Evolutionary conservation across 2,888 invertebrate species (phyloP), one percentile per base, ranked within the genome.

Genomic region (Limnephilus auricula): DNA sequence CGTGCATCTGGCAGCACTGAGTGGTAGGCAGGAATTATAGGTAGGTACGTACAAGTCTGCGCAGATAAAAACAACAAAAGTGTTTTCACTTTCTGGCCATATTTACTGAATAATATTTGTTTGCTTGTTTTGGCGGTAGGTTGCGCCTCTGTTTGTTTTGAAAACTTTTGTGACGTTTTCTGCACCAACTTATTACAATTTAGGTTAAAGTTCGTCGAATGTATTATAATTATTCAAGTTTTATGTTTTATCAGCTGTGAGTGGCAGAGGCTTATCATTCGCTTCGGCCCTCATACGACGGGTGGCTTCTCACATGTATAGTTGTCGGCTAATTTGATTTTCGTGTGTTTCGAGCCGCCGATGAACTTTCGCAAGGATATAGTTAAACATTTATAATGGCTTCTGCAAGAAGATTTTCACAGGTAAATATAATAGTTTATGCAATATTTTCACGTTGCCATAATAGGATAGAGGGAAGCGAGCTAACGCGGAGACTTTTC

Each of bases 361-460:
- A 18, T 65, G 65, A 65, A 65, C 65, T 25, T 65, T 25, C 18
- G 65, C 9, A 65, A 82, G 82, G 82, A 34, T 10, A 31, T 18
- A 82, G 82, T 2, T n/a, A 37, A 85, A 34, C 12, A 87, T 10
- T 18, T 34, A 91, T n/a, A 45, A 91, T 91, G 89, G 89, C 89
- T 30, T 40, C 50, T 6, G 65, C 86, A 32, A 82, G 85, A 89
- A 79, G 89, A 89, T 78, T 91, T 30, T 37, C 89, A 31, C 50
- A 91, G 89, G 91, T 91, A 40, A 83, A 6, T 80, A 31, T 31
- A 31, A 18, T 80, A 12, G 80, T 80, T 80, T 80, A 32, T 31
- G 31, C 15, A 80, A 80, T 32, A 15, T 31, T 15, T 80, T 80
- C 31, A 80, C 31, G 30, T 31, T 80, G 31, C 31, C 30, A 10